phyloP scores from a whole-genome alignment of 2,113 vertebrate species.

The Puma concolor region DNA sequence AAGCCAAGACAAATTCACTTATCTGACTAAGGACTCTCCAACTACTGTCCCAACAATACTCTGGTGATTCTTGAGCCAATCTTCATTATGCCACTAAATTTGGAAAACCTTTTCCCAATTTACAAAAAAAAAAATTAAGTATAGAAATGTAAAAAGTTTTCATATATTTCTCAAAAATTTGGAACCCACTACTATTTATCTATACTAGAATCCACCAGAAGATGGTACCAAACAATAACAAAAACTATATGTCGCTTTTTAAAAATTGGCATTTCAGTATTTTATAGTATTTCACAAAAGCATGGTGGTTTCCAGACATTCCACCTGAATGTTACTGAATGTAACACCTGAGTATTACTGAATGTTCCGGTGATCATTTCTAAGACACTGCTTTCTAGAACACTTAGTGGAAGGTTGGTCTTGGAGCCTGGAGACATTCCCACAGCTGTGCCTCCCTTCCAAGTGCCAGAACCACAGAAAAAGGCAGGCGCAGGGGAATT shows the following conservation, averaged over 20 bases:
- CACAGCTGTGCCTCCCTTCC: background rate
- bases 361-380: background rate
- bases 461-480: background rate
- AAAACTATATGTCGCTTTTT: background rate
- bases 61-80: background rate
- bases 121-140: background rate
- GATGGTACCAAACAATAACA: background rate
- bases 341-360: background rate
- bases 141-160: background rate
- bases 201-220: background rate
- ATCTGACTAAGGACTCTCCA: background rate
- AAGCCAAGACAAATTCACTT: background rate
- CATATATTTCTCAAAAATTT: background rate
- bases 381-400: background rate
- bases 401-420: background rate
- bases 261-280: background rate
- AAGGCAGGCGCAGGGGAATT: accelerated
- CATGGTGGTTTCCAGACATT: background rate
- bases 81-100: background rate
- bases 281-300: background rate
- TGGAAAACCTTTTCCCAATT: slow-evolving; percentile 1
- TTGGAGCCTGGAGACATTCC: background rate
- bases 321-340: background rate
- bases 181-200: background rate
- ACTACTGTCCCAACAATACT: background rate